A percentile compares a stretch with the other conserved stretches of the same genome.
These are phyloP conservation scores for Pyrocephalus nanus DNA, from an alignment of 2,797 vertebrate genomes.

Conservation along the genomic window DNA sequence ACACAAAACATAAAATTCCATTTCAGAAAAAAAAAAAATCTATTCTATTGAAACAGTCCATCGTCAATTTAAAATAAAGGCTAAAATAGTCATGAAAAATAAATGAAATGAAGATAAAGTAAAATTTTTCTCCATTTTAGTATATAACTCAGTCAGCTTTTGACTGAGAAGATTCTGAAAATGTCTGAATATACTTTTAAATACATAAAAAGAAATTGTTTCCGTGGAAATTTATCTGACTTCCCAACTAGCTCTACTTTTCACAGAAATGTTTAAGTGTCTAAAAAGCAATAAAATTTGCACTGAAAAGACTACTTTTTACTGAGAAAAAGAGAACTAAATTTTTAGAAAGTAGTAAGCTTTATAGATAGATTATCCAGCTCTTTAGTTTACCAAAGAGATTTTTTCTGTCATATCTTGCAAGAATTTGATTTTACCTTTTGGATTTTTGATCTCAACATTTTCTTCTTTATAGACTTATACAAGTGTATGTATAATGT, in stretches of 20 bases:
- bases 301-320: neutral
- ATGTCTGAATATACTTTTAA: neutral
- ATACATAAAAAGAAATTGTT: neutral
- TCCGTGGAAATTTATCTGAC: neutral
- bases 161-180: neutral
- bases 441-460: neutral
- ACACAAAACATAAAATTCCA: neutral
- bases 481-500: accelerated
- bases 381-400: neutral
- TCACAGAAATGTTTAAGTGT: neutral
- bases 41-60: accelerated
- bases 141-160: neutral
- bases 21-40: neutral
- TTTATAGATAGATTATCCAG: neutral
- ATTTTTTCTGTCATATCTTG: neutral
- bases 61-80: neutral
- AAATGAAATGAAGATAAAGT: neutral
- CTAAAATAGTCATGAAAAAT: neutral
- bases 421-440: neutral
- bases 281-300: neutral
- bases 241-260: neutral
- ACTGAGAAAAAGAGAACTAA: neutral
- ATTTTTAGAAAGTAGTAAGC: neutral
- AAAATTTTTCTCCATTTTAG: neutral
- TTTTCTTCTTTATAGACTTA: neutral